Base-by-base conservation (phyloP, 2,113 vertebrate genomes). In the Hassar affinis region DNA sequence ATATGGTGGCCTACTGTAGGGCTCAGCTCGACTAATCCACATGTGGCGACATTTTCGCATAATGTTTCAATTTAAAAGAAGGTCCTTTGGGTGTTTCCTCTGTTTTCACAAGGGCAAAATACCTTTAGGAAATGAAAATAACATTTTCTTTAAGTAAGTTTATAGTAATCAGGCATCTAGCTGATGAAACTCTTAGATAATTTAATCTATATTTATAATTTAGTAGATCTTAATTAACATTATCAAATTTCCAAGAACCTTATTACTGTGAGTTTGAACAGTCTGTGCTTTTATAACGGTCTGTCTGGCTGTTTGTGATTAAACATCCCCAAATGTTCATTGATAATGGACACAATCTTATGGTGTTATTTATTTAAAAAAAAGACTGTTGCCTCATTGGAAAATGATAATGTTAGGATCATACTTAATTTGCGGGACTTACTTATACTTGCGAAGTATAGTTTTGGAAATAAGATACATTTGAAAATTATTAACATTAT, bases 1-100 rank as follows among this genome's bases (percentile, higher is more conserved):
- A 72, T 88, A 85, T 87, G 86, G 66, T 86, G 72, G 64, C 45
- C 81, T 74, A 52, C 78, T 78, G 81, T 78, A 81, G 77, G 12
- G 64, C 86, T 85, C 80, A 61, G 62, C 51, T 54, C 54, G 61
- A 78, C 62, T 77, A 84, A 80, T 84, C 84, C 61, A 74, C 75
- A 54, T 85, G 84, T 62, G n/a, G 64, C 66, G 51, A 83, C 57
- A 75, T 18, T 84, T 59, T 33, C 71, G 52, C 45, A 51, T 82
- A 27, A 68, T 17, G 64, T 69, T 59, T 59, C 68, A 30, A 45
- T 72, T 57, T 57, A 71, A 76, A 76, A 75, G 35, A 30, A 33
- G 22, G 59, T 49, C 27, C n/a, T 66, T 8, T 66, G 45, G 59
- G 59, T 15, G 12, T 33, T 30, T 27, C 5, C 10, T 62, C 14